Conservation (phyloP, 1,140 invertebrate species). For the Heliconius melpomene region DNA sequence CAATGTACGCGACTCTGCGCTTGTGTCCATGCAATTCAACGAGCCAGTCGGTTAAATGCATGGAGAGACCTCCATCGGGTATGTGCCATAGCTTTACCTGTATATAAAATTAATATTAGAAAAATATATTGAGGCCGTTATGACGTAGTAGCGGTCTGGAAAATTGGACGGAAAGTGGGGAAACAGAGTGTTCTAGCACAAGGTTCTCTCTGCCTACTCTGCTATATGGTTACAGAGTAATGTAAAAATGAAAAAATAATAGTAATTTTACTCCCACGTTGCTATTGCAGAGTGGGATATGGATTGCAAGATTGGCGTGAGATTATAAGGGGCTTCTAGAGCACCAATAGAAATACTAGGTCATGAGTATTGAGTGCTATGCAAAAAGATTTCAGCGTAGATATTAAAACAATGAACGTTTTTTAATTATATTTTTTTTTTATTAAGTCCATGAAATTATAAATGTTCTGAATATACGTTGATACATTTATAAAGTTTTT, state of each 20-base stretch:
- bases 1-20: constrained; percentile 91
- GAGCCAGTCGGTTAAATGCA: constrained; percentile 91
- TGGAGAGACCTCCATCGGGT: constrained; percentile 91
- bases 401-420: neutral
- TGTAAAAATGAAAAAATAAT: no score
- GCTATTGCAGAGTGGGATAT: neutral
- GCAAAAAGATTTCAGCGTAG: neutral
- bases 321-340: constrained; percentile 1
- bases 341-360: neutral
- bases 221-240: no score
- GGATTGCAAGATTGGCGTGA: constrained; percentile 10
- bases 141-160: no score
- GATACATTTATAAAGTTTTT: no score
- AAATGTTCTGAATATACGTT: no score
- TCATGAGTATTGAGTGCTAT: neutral
- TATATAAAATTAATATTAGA: constrained; percentile 26
- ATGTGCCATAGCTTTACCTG: constrained; percentile 95
- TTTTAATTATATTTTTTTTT: neutral
- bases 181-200: no score
- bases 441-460: no score
- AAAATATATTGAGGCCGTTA: neutral
- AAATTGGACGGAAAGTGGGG: no score
- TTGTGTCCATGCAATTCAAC: constrained; percentile 94
- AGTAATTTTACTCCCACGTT: no score
- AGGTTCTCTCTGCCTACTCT: no score